Percentiles rank a stretch among this genome's conserved stretches.
Conservation (phyloP, 2,888 invertebrate species). For the Sesamia inferens region DNA sequence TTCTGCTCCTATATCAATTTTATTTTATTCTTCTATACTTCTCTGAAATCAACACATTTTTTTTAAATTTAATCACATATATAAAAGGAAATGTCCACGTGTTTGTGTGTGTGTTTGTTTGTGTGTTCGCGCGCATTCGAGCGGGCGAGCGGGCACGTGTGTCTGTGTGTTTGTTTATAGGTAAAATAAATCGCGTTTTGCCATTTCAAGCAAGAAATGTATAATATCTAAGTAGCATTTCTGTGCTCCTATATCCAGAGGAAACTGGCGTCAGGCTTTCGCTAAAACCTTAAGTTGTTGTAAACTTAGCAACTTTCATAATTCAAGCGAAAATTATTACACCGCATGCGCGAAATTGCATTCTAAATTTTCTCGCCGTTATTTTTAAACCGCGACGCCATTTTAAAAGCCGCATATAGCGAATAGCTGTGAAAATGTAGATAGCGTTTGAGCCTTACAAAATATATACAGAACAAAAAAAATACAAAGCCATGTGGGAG, state of each 20-base stretch:
- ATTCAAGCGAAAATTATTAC: constrained; percentile 48
- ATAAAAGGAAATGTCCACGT: too few species aligned
- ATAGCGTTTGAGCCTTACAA: constrained; percentile 50
- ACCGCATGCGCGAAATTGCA: constrained; percentile 45
- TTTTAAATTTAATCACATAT: too few species aligned
- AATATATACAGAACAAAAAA: constrained; percentile 52
- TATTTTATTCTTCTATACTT: not conserved
- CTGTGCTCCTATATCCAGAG: not conserved
- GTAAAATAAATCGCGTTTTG: not conserved
- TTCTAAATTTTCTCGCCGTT: constrained; percentile 37
- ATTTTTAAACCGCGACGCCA: constrained; percentile 28
- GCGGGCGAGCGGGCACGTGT: too few species aligned
- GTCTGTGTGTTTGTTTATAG: too few species aligned
- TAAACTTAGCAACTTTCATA: constrained; percentile 41
- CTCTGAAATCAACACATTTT: not conserved
- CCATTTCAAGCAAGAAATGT: not conserved
- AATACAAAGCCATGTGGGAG: not conserved
- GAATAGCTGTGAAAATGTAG: constrained; percentile 60
- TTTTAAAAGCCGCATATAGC: constrained; percentile 37
- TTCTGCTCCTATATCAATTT: not conserved
- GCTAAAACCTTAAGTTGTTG: constrained; percentile 22
- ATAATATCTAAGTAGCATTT: not conserved
- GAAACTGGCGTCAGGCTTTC: constrained; percentile 25
- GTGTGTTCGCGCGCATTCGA: too few species aligned
- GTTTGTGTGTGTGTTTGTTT: too few species aligned